phyloP scores from a whole-genome alignment of 2,797 vertebrate genomes.

The Melanotaenia trifasciata region DNA sequence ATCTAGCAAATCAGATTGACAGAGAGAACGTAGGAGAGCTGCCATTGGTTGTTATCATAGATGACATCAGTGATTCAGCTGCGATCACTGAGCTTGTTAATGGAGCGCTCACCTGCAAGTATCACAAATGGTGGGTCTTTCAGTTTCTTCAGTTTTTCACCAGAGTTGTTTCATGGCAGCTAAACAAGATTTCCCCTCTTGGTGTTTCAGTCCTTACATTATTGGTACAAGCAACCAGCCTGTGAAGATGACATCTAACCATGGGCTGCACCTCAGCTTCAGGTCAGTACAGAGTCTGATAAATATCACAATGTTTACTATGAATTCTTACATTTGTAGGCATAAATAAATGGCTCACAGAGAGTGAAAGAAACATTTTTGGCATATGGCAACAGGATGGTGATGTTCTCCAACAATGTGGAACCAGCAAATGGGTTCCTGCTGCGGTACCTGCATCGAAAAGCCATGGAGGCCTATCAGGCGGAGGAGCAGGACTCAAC shows the following conservation, averaged over 20 bases:
- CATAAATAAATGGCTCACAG: neutral
- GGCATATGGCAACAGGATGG: constrained; percentile 85
- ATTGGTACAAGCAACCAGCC: constrained; percentile 97
- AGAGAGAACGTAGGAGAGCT: constrained; percentile 89
- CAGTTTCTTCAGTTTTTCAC: neutral
- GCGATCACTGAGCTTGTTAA: constrained; percentile 95
- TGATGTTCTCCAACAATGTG: constrained; percentile 97
- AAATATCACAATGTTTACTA: neutral
- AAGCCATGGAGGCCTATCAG: constrained; percentile 89
- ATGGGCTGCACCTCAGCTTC: constrained; percentile 97
- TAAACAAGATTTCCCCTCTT: neutral
- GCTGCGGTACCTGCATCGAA: constrained; percentile 92
- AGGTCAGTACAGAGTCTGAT: constrained; percentile 80
- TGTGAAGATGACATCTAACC: constrained; percentile 95
- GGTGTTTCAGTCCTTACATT: constrained; percentile 89
- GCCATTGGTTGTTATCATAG: constrained; percentile 93
- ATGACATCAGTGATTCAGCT: constrained; percentile 90
- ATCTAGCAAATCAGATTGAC: constrained; percentile 96
- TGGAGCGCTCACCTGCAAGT: constrained; percentile 96
- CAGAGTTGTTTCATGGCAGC: neutral
- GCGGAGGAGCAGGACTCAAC: constrained; percentile 78
- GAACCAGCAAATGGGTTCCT: constrained; percentile 96
- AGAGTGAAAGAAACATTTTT: constrained; percentile 1
- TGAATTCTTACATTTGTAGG: neutral
- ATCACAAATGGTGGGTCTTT: constrained; percentile 94